phyloP scores from a whole-genome alignment of 1,140 invertebrate genomes.

The Lutraria rhynchaena region DNA sequence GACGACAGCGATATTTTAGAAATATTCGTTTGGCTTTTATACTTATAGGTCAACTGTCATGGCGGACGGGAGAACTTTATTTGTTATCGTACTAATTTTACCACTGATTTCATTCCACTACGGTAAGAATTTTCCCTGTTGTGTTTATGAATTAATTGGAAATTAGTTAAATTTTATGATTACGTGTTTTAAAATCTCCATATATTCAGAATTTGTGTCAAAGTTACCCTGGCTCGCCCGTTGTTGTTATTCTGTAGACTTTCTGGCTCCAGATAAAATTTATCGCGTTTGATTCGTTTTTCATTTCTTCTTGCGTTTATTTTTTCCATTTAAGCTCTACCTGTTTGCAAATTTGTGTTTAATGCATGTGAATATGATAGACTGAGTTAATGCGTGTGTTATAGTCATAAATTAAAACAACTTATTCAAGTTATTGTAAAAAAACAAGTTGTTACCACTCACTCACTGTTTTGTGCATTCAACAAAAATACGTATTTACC shows the following conservation, averaged over 20 bases:
- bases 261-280: constrained; percentile 17
- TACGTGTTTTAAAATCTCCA: not conserved
- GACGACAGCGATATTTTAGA: not conserved
- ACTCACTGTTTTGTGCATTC: too few species aligned
- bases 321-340: too few species aligned
- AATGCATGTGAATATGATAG: too few species aligned
- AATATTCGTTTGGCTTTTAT: not conserved
- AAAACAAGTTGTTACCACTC: too few species aligned
- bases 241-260: constrained; percentile 16
- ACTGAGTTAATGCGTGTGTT: too few species aligned
- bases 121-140: constrained; percentile 9
- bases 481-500: too few species aligned
- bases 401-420: too few species aligned
- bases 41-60: constrained; percentile 33
- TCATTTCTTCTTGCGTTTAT: not conserved
- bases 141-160: not conserved
- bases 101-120: not conserved
- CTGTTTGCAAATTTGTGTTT: too few species aligned
- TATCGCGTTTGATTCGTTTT: not conserved
- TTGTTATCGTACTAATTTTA: constrained; percentile 6
- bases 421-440: too few species aligned
- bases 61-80: not conserved
- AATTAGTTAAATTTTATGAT: not conserved
- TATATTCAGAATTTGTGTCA: not conserved
- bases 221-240: too few species aligned